A percentile compares a stretch with the other conserved stretches of the same genome.
These are phyloP conservation scores for Therioaphis trifolii DNA, from an alignment of 2,888 invertebrate species.

Conservation along the genomic window DNA sequence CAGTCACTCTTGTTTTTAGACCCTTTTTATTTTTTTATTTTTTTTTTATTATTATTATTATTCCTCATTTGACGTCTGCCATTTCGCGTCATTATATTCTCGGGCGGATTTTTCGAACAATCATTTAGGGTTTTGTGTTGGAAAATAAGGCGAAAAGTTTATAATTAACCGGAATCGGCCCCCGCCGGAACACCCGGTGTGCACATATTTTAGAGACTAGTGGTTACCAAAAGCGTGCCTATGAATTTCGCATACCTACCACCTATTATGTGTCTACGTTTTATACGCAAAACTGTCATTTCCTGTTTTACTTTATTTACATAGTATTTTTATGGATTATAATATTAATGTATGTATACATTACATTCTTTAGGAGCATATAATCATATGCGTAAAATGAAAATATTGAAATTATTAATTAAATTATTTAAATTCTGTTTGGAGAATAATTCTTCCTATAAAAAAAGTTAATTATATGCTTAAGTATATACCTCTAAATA, in stretches of 20 bases:
- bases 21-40: constrained; percentile 31
- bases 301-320: not conserved
- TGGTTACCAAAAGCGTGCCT: constrained; percentile 17
- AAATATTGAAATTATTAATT: too few species aligned
- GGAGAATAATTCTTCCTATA: too few species aligned
- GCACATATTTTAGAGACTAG: not conserved
- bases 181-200: constrained; percentile 47
- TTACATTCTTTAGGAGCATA: too few species aligned
- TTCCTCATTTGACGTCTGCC: constrained; percentile 57
- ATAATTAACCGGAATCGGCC: constrained; percentile 55
- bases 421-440: too few species aligned
- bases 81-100: constrained; percentile 47
- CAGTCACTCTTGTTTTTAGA: constrained; percentile 58
- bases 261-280: not conserved
- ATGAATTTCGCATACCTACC: constrained; percentile 3
- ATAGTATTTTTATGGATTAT: too few species aligned
- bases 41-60: not conserved
- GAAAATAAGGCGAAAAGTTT: constrained; percentile 45
- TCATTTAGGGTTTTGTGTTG: constrained; percentile 48
- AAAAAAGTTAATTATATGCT: too few species aligned
- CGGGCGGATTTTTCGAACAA: constrained; percentile 59
- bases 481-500: too few species aligned
- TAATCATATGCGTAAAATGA: too few species aligned
- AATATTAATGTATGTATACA: too few species aligned
- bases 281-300: not conserved